These are phyloP conservation scores for Ginglymostoma cirratum DNA, from an alignment of 2,113 vertebrate genomes.

Conservation along the genomic window DNA sequence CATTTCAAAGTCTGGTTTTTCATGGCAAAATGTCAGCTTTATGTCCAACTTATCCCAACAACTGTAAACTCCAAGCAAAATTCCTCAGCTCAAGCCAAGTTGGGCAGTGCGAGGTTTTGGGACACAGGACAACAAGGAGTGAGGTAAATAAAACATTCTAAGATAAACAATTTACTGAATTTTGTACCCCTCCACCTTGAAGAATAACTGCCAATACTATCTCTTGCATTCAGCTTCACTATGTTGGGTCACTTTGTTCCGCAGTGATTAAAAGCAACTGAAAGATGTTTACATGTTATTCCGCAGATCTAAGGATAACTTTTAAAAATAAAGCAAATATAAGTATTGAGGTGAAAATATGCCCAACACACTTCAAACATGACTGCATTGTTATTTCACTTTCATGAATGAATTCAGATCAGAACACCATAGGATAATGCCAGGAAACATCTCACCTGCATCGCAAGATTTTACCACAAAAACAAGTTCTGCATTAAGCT, in stretches of 20 bases:
- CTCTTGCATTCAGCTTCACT: neutral
- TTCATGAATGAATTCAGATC: neutral
- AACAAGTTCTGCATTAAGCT: neutral
- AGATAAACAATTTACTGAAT: neutral
- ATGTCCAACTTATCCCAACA: neutral
- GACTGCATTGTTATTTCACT: neutral
- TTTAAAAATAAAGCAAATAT: neutral
- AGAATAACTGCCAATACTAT: neutral
- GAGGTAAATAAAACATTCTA: neutral
- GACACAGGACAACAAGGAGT: neutral
- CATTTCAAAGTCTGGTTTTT: neutral
- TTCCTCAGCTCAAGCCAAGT: neutral
- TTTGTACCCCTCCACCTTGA: neutral
- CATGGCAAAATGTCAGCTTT: conserved; percentile 11
- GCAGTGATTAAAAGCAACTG: neutral
- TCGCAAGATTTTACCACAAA: neutral
- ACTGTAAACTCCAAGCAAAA: neutral
- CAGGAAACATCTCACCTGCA: neutral
- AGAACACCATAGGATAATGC: neutral
- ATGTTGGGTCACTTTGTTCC: neutral
- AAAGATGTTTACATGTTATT: neutral
- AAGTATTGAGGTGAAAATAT: neutral
- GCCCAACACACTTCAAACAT: neutral
- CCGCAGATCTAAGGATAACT: neutral
- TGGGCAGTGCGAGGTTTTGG: neutral